These are phyloP conservation scores for Rhabdomys dilectus DNA, from an alignment of 2,113 vertebrate genomes.

Conservation along the genomic window DNA sequence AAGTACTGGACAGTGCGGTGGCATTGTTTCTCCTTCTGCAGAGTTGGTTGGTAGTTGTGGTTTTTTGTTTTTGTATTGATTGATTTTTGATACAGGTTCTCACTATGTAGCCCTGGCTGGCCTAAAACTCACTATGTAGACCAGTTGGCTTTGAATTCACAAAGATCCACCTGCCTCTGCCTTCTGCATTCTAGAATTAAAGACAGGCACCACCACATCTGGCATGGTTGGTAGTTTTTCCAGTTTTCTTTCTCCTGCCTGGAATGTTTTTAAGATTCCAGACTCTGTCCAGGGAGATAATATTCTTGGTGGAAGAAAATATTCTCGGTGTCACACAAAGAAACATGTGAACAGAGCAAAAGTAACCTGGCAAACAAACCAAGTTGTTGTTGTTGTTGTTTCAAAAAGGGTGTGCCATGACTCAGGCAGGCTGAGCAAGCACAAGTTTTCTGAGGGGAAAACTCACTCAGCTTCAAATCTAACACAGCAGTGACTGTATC, in stretches of 20 bases:
- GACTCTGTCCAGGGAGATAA: neutral
- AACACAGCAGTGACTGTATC: neutral
- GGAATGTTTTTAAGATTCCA: neutral
- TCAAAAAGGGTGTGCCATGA: too few relatives aligned
- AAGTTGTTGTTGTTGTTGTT: too few relatives aligned
- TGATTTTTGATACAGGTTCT: neutral
- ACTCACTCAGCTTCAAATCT: neutral
- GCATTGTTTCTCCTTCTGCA: neutral
- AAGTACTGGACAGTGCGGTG: neutral
- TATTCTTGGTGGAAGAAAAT: neutral
- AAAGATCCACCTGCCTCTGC: neutral
- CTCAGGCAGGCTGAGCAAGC: neutral
- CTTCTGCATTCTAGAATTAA: neutral
- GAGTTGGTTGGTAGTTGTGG: neutral
- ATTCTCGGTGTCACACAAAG: neutral
- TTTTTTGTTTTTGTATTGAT: neutral
- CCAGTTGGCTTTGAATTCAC: neutral
- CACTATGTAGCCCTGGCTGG: neutral
- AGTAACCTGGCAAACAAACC: neutral
- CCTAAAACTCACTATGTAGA: neutral
- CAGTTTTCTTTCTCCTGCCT: neutral
- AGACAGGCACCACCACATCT: neutral
- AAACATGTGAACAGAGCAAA: neutral
- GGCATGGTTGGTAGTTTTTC: neutral
- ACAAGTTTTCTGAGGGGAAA: neutral